Evolutionary conservation across 2,797 vertebrate genomes (phyloP), one percentile per base, ranked within the genome.

Genomic region (Neosilurus hyrtlii): DNA sequence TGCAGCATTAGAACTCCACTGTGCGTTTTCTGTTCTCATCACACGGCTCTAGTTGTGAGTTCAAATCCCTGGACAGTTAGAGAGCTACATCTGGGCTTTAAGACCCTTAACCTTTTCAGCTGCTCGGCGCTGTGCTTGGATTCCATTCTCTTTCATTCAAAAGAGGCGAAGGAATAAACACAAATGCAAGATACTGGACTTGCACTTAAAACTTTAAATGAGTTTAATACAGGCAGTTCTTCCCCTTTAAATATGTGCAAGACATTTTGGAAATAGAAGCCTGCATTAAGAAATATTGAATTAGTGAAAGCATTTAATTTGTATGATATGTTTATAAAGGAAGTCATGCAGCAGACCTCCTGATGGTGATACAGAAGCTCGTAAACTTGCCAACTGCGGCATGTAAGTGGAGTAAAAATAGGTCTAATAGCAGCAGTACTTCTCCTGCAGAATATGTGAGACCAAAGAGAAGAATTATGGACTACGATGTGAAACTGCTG

Each of bases 331-430:
- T 65, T 65, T 71, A 72, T 57, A 71, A 68, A 68, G 43, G 57
- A 81, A 57, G 52, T 62, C 61, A 52, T 65, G 43, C 61, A 79
- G 61, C 65, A 79, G 61, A 79, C 59, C 43, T 26, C 43, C 76
- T 79, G 61, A 79, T 65, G 61, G 61, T 52, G 76, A 65, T 79
- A 30, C 61, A 65, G 76, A 30, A 52, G 76, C 43, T 79, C 10
- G 24, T 65, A 52, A 76, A 78, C 24, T 26, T 51, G 43, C 61
- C 62, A 49, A n/a, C 59, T 63, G 75, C 8, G 9, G 37, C 4
- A 2, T 51, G 37, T 78, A 65, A 79, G 43, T 8, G 61, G 24
- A 52, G n/a, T 65, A 65, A 79, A 65, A 65, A 26, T 30, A 65
- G 24, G 43, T 52, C 5, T 30, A 26, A 52, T 65, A 26, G 15